These are phyloP conservation scores for Phylloscopus collybita DNA, from an alignment of 2,797 vertebrate genomes.

Conservation along the genomic window DNA sequence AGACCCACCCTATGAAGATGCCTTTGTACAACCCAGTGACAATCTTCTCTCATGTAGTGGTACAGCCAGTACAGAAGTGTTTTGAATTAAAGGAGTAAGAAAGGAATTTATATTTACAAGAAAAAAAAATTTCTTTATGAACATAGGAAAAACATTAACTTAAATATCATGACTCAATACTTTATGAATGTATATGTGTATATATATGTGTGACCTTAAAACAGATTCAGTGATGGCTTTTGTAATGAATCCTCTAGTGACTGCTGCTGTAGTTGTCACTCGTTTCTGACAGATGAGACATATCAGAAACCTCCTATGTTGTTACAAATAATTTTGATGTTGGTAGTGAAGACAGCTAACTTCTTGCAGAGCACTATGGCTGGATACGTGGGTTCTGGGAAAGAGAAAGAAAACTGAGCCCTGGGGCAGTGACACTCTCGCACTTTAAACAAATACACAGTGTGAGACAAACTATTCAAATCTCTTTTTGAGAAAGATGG, in stretches of 20 bases:
- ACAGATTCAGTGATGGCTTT: neutral
- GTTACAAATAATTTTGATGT: neutral
- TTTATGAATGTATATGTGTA: neutral
- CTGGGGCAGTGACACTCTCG: neutral
- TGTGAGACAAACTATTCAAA: neutral
- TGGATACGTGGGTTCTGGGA: neutral
- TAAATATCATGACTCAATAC: neutral
- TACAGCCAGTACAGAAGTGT: neutral
- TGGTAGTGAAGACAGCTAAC: neutral
- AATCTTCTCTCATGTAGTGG: neutral
- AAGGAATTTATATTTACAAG: neutral
- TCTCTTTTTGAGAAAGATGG: neutral
- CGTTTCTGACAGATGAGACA: neutral
- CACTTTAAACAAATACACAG: neutral
- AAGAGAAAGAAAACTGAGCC: neutral
- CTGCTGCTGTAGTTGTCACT: neutral
- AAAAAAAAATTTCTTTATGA: neutral
- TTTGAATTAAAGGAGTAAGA: neutral
- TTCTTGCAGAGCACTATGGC: neutral
- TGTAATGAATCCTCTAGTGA: neutral
- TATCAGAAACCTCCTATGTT: neutral
- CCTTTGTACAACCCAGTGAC: neutral
- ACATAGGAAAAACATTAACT: neutral
- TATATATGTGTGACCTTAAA: neutral
- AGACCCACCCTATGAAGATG: neutral